phyloP scores from a whole-genome alignment of 1,140 invertebrate genomes.

The Rhynchophorus ferrugineus region DNA sequence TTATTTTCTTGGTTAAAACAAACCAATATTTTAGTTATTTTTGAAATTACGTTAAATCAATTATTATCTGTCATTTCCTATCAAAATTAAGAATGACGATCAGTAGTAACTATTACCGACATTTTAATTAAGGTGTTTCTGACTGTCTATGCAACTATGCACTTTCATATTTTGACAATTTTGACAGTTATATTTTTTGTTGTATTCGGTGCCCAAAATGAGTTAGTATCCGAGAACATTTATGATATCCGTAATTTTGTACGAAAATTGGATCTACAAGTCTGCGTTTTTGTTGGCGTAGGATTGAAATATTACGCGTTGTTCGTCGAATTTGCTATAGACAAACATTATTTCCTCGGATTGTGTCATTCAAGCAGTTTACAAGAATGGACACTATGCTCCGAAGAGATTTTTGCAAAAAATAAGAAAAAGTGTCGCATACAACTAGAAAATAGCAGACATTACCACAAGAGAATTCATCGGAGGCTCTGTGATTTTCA shows the following conservation, averaged over 20 bases:
- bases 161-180: conserved; percentile 17
- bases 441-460: conserved; percentile 15
- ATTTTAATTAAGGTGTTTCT: no score
- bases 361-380: conserved; percentile 24
- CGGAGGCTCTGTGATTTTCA: conserved; percentile 29
- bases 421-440: conserved; percentile 22
- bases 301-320: conserved; percentile 28
- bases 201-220: not conserved
- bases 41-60: no score
- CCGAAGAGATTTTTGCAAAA: conserved; percentile 12
- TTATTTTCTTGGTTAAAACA: no score
- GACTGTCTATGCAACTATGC: no score
- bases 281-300: conserved; percentile 24
- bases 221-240: not conserved
- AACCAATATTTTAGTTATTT: no score
- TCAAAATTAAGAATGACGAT: no score
- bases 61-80: no score
- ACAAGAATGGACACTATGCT: conserved; percentile 24
- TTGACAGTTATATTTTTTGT: conserved; percentile 15
- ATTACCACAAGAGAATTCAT: conserved; percentile 24
- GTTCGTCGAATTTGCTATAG: conserved; percentile 9
- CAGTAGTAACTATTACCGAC: no score
- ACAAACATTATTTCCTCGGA: conserved; percentile 24
- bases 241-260: conserved; percentile 26
- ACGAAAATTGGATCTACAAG: conserved; percentile 20